Evolutionary conservation across 2,797 vertebrate genomes (phyloP).

Genomic region (Gallinago stenura): DNA sequence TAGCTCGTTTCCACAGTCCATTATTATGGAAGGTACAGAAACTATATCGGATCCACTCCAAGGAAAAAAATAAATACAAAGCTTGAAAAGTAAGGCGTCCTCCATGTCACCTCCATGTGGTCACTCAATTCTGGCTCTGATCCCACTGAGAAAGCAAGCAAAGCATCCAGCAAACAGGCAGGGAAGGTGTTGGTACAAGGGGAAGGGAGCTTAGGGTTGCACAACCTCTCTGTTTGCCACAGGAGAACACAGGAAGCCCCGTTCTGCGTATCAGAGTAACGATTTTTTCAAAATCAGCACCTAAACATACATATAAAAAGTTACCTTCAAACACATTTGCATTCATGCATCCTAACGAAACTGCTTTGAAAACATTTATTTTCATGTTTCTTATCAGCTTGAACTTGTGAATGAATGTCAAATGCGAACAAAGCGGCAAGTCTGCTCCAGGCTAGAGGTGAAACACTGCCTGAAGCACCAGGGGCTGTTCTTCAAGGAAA

Average conservation of each 20-base stretch:
- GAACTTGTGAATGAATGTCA: not conserved
- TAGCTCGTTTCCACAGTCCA: not conserved
- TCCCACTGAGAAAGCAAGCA: not conserved
- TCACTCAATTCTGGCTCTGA: not conserved
- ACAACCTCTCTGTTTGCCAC: not conserved
- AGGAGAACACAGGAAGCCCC: fast-evolving
- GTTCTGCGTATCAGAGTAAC: not conserved
- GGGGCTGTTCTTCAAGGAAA: not conserved
- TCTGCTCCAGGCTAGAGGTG: not conserved
- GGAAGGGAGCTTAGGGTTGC: not conserved
- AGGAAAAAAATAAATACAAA: not conserved
- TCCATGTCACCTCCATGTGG: not conserved
- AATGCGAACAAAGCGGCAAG: not conserved
- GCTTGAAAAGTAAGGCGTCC: not conserved
- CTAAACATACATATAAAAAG: not conserved
- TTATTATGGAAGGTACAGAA: not conserved
- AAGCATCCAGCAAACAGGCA: not conserved
- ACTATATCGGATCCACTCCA: not conserved
- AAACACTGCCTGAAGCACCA: not conserved
- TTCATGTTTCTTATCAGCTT: not conserved
- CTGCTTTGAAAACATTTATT: not conserved
- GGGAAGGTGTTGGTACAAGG: fast-evolving
- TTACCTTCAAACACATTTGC: not conserved
- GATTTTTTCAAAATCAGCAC: not conserved
- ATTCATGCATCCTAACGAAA: not conserved